Evolutionary conservation across 2,888 invertebrate genomes (phyloP).

Genomic region (Orthosia cruda): DNA sequence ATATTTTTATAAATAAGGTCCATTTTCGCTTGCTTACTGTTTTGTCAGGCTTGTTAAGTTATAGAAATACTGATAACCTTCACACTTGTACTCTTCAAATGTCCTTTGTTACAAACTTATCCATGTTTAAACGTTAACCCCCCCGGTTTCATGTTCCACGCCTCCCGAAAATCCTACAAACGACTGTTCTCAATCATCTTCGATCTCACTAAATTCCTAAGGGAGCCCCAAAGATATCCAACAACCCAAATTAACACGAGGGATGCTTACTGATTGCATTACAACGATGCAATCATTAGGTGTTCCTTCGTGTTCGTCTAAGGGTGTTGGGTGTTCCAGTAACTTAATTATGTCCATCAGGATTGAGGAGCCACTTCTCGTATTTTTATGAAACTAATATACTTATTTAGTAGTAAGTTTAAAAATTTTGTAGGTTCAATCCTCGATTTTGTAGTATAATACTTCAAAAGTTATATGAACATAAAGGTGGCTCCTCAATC

Average conservation of each 20-base stretch:
- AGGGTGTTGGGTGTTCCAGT: conserved; percentile 44
- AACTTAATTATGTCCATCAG: too few species aligned
- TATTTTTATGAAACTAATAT: too few species aligned
- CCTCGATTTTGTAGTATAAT: too few species aligned
- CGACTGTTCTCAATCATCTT: conserved; percentile 42
- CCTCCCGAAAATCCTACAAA: conserved; percentile 8
- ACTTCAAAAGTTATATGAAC: too few species aligned
- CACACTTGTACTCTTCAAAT: not conserved
- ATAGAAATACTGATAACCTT: not conserved
- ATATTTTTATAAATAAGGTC: not conserved
- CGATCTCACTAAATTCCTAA: conserved; percentile 15
- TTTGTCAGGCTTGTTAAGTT: not conserved
- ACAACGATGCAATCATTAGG: conserved; percentile 64
- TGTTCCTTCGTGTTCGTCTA: conserved; percentile 62
- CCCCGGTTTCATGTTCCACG: not conserved
- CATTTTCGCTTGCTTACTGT: conserved; percentile 31
- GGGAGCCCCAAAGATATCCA: conserved; percentile 32
- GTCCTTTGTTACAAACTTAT: not conserved
- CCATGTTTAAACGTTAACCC: not conserved
- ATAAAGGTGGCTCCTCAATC: too few species aligned
- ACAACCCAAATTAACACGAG: conserved; percentile 45
- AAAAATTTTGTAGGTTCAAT: too few species aligned
- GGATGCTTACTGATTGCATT: conserved; percentile 62
- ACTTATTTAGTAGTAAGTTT: too few species aligned
- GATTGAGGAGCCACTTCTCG: too few species aligned